These are phyloP conservation scores for Chionis minor DNA, from an alignment of 2,113 vertebrate genomes.

Conservation along the genomic window DNA sequence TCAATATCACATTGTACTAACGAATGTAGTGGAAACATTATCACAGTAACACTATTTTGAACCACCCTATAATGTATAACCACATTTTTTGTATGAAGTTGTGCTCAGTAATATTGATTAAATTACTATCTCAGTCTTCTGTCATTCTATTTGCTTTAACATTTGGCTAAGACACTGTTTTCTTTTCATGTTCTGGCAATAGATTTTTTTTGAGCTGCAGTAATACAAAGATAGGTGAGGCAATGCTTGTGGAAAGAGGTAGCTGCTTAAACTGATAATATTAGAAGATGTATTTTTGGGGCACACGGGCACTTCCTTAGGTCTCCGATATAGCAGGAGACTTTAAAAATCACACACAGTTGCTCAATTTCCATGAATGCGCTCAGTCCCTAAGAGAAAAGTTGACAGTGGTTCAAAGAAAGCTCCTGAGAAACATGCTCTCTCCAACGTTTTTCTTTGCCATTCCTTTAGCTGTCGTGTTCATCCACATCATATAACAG, in stretches of 20 bases:
- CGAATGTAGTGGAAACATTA: not conserved
- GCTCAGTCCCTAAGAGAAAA: not conserved
- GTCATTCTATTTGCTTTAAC: not conserved
- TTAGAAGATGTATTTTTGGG: not conserved
- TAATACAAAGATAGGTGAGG: not conserved
- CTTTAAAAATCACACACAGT: not conserved
- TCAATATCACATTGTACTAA: not conserved
- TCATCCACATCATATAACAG: not conserved
- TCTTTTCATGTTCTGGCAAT: not conserved
- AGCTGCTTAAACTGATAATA: not conserved
- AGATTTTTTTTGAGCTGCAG: not conserved
- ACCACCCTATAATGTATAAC: not conserved
- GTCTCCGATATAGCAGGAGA: not conserved
- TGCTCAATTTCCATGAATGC: not conserved
- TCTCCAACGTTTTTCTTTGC: not conserved
- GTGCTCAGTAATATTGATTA: not conserved
- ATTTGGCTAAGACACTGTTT: not conserved
- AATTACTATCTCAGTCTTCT: not conserved
- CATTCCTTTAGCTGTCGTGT: not conserved
- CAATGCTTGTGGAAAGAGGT: not conserved
- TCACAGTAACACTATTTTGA: not conserved
- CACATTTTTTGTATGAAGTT: not conserved
- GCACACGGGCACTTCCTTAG: not conserved
- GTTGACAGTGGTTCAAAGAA: not conserved
- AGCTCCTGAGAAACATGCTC: not conserved